phyloP scores from a whole-genome alignment of 2,797 vertebrate species.

The Pangasius sanitwongsei region DNA sequence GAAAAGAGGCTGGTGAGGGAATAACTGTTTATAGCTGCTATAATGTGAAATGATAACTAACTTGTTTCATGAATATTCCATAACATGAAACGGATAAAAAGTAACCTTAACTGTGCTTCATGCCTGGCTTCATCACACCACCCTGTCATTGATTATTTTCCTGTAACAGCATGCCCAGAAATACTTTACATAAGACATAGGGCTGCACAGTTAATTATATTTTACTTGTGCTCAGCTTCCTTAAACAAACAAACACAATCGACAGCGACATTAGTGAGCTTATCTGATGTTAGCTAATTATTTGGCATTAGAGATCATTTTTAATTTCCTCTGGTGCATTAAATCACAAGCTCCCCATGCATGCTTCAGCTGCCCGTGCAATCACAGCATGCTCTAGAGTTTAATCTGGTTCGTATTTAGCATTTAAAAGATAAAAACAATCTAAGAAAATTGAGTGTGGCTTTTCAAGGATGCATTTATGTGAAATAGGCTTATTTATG shows the following conservation, averaged over 20 bases:
- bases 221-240: neutral
- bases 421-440: neutral
- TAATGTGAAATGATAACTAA: neutral
- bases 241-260: neutral
- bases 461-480: neutral
- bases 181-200: neutral
- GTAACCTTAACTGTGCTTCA: neutral
- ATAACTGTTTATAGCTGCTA: neutral
- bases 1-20: neutral
- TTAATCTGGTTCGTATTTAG: neutral
- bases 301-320: neutral
- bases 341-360: neutral
- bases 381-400: neutral
- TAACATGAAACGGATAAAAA: neutral
- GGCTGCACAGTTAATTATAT: neutral
- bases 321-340: neutral
- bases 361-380: neutral
- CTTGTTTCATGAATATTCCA: neutral
- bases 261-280: neutral
- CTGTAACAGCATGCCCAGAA: neutral
- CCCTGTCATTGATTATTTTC: neutral
- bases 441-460: neutral
- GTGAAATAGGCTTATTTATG: neutral
- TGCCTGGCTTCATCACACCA: neutral
- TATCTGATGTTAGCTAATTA: slow-evolving; percentile 3